Evolutionary conservation across 2,888 invertebrate genomes (phyloP).

Genomic region (Odontocerum albicorne): DNA sequence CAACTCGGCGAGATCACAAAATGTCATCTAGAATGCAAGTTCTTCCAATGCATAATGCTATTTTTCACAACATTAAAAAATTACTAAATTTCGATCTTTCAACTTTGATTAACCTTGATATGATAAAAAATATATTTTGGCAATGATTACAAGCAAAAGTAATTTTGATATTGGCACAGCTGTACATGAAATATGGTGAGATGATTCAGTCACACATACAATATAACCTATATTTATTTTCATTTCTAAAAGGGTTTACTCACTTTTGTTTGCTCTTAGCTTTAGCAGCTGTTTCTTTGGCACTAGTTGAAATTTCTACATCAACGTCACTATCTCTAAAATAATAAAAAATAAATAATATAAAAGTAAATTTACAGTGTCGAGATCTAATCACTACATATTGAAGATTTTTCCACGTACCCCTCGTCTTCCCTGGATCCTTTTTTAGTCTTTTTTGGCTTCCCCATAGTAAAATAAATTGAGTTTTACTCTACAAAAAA

Average conservation of each 20-base stretch:
- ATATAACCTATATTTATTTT: conserved; percentile 1
- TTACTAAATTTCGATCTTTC: background rate
- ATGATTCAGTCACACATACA: background rate
- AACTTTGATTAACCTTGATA: conserved; percentile 11
- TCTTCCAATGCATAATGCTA: no score
- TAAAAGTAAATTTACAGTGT: conserved; percentile 7
- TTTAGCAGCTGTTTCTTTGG: conserved; percentile 48
- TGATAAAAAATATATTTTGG: conserved; percentile 4
- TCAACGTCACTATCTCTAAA: conserved; percentile 66
- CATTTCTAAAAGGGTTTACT: conserved; percentile 1
- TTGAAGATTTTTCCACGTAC: conserved; percentile 58
- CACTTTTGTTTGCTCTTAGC: conserved; percentile 25
- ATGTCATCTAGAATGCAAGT: no score
- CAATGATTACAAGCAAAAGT: background rate
- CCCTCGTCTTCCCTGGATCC: conserved; percentile 72
- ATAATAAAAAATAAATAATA: conserved; percentile 38
- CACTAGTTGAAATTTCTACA: conserved; percentile 49
- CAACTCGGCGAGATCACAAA: no score
- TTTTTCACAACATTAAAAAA: no score
- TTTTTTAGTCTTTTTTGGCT: conserved; percentile 82
- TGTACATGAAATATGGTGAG: background rate
- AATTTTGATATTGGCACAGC: background rate
- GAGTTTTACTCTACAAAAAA: no score
- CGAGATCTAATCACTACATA: background rate
- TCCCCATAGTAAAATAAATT: conserved; percentile 74